These are phyloP conservation scores for Drosophila ambigua DNA, from an alignment of 1,140 invertebrate species.

Conservation along the genomic window DNA sequence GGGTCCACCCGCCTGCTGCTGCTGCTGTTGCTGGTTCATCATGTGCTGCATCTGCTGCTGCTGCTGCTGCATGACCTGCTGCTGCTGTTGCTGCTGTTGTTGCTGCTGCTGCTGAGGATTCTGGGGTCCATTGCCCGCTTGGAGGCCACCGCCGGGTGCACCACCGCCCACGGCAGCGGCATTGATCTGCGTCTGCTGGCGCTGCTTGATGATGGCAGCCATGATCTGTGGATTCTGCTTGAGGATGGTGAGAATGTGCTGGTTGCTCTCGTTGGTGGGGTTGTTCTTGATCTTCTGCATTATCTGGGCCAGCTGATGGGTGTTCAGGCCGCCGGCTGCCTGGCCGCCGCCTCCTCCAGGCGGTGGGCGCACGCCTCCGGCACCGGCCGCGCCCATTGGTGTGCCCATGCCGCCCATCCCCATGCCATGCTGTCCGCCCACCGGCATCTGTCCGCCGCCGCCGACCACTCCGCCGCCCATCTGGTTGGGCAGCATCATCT, in stretches of 20 bases:
- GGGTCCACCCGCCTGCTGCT: conserved; percentile 82
- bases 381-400: conserved; percentile 75
- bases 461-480: conserved; percentile 60
- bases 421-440: conserved; percentile 66
- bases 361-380: conserved; percentile 81
- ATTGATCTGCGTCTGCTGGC: conserved; percentile 86
- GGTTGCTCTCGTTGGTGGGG: conserved; percentile 93
- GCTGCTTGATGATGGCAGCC: conserved; percentile 98
- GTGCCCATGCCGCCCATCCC: conserved; percentile 63
- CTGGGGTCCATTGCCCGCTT: conserved; percentile 74
- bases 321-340: conserved; percentile 91
- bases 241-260: conserved; percentile 95
- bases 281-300: conserved; percentile 95
- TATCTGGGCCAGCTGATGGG: conserved; percentile 94
- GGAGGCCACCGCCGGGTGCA: conserved; percentile 68
- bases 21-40: conserved; percentile 85
- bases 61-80: conserved; percentile 84
- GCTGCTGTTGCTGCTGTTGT: conserved; percentile 84
- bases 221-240: conserved; percentile 97
- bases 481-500: conserved; percentile 80
- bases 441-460: conserved; percentile 68
- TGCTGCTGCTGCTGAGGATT: conserved; percentile 85
- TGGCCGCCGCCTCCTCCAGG: conserved; percentile 73
- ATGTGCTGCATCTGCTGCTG: conserved; percentile 85
- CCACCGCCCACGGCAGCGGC: conserved; percentile 66